A percentile compares a stretch with the other conserved stretches of the same genome.
Conservation (phyloP, 2,113 vertebrate genomes). For the Brachyistius frenatus region DNA sequence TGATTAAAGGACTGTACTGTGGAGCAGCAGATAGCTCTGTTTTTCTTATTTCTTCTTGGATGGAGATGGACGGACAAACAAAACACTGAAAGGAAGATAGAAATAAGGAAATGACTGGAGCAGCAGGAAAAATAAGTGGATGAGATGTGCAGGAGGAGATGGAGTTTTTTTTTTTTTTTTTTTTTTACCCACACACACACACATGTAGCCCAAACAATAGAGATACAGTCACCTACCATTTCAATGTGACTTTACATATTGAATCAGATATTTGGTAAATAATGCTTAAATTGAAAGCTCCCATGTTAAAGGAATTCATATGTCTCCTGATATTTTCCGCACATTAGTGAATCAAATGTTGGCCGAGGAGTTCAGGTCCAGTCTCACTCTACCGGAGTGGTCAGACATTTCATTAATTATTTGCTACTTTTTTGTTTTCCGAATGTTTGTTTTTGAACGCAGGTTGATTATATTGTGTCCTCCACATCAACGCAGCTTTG, state of each 20-base stretch:
- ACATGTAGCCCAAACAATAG: too few relatives aligned
- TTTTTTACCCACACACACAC: too few relatives aligned
- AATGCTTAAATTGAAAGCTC: not conserved
- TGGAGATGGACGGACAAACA: slow-evolving; percentile 36
- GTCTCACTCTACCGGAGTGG: not conserved
- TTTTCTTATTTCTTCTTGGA: slow-evolving; percentile 38
- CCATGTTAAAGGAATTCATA: not conserved
- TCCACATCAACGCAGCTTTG: too few relatives aligned
- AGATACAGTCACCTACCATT: not conserved
- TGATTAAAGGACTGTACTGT: slow-evolving; percentile 52
- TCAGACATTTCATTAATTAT: too few relatives aligned
- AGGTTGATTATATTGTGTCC: too few relatives aligned
- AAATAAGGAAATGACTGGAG: not conserved
- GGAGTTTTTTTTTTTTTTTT: too few relatives aligned
- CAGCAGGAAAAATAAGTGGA: not conserved
- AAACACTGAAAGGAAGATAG: slow-evolving; percentile 23
- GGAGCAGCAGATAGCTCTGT: slow-evolving; percentile 47
- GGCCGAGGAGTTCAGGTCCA: not conserved
- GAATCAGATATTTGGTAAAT: too few relatives aligned
- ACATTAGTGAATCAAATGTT: too few relatives aligned
- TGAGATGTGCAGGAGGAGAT: not conserved
- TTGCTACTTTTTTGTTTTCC: too few relatives aligned
- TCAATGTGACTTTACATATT: not conserved
- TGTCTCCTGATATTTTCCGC: not conserved
- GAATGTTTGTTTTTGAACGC: too few relatives aligned